Percentiles rank a stretch among this genome's conserved stretches.
Evolutionary conservation across 2,113 vertebrate species (phyloP).

Genomic region (Clupea harengus): DNA sequence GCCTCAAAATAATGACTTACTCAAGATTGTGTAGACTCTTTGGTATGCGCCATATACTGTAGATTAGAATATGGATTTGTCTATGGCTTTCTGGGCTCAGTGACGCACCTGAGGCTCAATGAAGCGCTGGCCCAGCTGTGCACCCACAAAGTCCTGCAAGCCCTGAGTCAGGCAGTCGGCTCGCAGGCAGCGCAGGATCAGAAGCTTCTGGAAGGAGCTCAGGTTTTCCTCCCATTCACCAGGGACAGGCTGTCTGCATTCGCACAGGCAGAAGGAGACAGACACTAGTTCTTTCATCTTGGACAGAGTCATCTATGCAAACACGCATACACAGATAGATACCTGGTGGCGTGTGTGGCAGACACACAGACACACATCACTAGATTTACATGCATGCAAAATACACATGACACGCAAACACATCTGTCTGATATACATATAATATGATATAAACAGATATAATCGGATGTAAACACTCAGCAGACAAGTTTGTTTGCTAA

Average conservation of each 20-base stretch:
- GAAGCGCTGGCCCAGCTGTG: conserved; percentile 79
- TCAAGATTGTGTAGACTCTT: not conserved
- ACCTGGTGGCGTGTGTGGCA: not conserved
- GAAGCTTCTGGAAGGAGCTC: conserved; percentile 84
- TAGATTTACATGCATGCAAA: not conserved
- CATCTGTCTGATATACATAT: no score
- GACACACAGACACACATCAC: not conserved
- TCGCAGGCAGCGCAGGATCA: conserved; percentile 84
- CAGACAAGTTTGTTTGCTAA: not conserved
- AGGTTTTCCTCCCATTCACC: conserved; percentile 74
- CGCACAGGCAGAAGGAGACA: not conserved
- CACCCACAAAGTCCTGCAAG: conserved; percentile 86
- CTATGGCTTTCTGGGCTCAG: not conserved
- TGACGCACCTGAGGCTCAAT: conserved; percentile 82
- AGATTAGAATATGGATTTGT: not conserved
- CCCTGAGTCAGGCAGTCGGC: conserved; percentile 82
- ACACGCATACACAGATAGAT: not conserved
- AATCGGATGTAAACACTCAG: conserved; percentile 2
- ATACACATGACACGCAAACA: conserved; percentile 7
- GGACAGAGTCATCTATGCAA: not conserved
- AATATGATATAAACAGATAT: not conserved
- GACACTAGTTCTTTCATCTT: not conserved
- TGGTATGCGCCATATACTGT: not conserved
- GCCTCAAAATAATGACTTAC: not conserved
- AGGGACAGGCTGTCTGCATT: conserved; percentile 75